phyloP scores from a whole-genome alignment of 2,888 invertebrate genomes.

The Zele albiditarsus region DNA sequence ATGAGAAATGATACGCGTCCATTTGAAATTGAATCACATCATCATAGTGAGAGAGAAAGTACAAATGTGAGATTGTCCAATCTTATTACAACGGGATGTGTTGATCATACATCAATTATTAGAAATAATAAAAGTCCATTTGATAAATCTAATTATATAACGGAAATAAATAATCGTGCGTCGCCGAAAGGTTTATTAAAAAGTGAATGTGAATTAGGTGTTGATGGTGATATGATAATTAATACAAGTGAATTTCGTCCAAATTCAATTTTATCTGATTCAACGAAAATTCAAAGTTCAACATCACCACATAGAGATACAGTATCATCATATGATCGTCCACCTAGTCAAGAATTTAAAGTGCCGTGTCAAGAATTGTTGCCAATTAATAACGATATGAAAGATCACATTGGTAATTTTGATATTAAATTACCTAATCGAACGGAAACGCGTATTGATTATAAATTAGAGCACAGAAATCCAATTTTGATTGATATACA shows the following conservation, averaged over 20 bases:
- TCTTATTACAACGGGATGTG: slow-evolving; percentile 43
- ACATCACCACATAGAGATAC: slow-evolving; percentile 55
- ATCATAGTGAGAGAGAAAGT: slow-evolving; percentile 51
- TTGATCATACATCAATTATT: slow-evolving; percentile 49
- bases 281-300: slow-evolving; percentile 29
- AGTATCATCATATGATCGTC: slow-evolving; percentile 34
- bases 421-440: slow-evolving; percentile 52
- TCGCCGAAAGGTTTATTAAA: slow-evolving; percentile 46
- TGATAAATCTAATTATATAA: slow-evolving; percentile 53
- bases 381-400: slow-evolving; percentile 59
- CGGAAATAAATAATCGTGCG: slow-evolving; percentile 51
- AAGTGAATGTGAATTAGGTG: slow-evolving; percentile 12
- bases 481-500: slow-evolving; percentile 54
- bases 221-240: slow-evolving; percentile 54
- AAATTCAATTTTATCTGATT: not conserved
- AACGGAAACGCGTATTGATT: slow-evolving; percentile 55
- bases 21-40: slow-evolving; percentile 59
- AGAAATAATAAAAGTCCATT: slow-evolving; percentile 16
- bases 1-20: slow-evolving; percentile 58
- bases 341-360: slow-evolving; percentile 55
- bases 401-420: slow-evolving; percentile 42
- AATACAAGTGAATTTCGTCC: slow-evolving; percentile 39
- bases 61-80: slow-evolving; percentile 48
- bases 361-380: slow-evolving; percentile 55
- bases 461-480: slow-evolving; percentile 43